A percentile compares a stretch with the other conserved stretches of the same genome.
phyloP scores from a whole-genome alignment of 2,113 vertebrate species.

The Pelobates fuscus region DNA sequence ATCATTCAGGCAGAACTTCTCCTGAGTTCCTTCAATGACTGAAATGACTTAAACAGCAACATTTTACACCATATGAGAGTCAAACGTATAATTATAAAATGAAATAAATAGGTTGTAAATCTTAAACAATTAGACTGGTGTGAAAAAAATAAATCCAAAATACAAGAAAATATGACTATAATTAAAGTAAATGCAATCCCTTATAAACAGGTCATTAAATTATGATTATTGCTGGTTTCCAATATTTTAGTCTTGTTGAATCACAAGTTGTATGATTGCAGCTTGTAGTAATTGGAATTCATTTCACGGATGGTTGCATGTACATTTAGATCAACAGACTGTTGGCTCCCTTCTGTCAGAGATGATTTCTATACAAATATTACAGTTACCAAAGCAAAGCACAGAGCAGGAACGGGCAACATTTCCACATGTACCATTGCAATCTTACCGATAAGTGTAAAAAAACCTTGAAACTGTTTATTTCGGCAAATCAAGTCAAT shows the following conservation, averaged over 20 bases:
- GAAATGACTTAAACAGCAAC: too few relatives aligned
- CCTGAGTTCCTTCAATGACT: too few relatives aligned
- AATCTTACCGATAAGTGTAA: too few relatives aligned
- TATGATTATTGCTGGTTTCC: slow-evolving; percentile 30
- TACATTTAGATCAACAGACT: slow-evolving; percentile 32
- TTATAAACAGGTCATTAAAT: slow-evolving; percentile 8
- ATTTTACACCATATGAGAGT: too few relatives aligned
- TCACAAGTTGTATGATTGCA: slow-evolving; percentile 20
- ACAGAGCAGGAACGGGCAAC: not conserved
- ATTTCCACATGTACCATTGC: not conserved
- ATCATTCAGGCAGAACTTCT: too few relatives aligned
- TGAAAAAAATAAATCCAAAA: too few relatives aligned
- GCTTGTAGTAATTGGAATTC: slow-evolving; percentile 34
- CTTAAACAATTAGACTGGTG: too few relatives aligned
- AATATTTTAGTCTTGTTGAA: slow-evolving; percentile 32
- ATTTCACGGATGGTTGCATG: slow-evolving; percentile 39
- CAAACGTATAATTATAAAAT: too few relatives aligned
- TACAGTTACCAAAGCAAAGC: slow-evolving; percentile 18
- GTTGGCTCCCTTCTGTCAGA: slow-evolving; percentile 21
- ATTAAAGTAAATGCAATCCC: not conserved
- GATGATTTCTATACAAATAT: slow-evolving; percentile 21
- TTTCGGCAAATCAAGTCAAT: too few relatives aligned
- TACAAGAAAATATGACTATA: not conserved
- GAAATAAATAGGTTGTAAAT: too few relatives aligned
- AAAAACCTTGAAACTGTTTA: too few relatives aligned